Evolutionary conservation across 2,888 invertebrate genomes (phyloP).

Genomic region (Strigamia maritima): DNA sequence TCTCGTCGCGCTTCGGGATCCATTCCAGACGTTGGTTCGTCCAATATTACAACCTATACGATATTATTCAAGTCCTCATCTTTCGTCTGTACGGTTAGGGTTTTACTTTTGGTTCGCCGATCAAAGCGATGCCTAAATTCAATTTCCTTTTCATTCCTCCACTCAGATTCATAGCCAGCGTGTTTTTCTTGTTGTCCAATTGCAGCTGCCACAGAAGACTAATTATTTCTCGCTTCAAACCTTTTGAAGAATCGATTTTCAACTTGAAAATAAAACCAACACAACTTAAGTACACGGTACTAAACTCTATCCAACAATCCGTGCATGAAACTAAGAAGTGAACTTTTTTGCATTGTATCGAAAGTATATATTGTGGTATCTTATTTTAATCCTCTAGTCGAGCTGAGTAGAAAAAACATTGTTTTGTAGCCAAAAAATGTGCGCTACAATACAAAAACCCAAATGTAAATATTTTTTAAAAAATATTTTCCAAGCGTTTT

Average conservation of each 20-base stretch:
- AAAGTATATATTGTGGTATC: no score
- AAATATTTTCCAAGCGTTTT: no score
- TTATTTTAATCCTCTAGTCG: no score
- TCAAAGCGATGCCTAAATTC: constrained; percentile 78
- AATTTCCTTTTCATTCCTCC: constrained; percentile 82
- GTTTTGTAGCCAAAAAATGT: no score
- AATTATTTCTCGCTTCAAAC: constrained; percentile 59
- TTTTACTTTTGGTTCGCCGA: constrained; percentile 65
- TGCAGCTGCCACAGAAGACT: constrained; percentile 63
- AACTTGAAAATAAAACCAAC: constrained; percentile 57
- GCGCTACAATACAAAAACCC: no score
- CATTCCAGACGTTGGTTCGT: constrained; percentile 36
- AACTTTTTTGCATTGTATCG: no score
- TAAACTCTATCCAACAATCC: no score
- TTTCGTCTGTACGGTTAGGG: no score
- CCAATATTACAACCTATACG: constrained; percentile 44
- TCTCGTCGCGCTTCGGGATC: constrained; percentile 46
- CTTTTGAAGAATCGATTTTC: constrained; percentile 58
- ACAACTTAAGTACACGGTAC: no score
- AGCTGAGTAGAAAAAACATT: no score
- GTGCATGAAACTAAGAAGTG: not conserved
- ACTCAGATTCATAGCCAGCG: not conserved
- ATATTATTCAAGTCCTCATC: no score
- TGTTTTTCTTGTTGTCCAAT: constrained; percentile 62
- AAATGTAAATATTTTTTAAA: no score